Conservation (phyloP, 2,797 vertebrate genomes). For the Melanotaenia parkinsoni region DNA sequence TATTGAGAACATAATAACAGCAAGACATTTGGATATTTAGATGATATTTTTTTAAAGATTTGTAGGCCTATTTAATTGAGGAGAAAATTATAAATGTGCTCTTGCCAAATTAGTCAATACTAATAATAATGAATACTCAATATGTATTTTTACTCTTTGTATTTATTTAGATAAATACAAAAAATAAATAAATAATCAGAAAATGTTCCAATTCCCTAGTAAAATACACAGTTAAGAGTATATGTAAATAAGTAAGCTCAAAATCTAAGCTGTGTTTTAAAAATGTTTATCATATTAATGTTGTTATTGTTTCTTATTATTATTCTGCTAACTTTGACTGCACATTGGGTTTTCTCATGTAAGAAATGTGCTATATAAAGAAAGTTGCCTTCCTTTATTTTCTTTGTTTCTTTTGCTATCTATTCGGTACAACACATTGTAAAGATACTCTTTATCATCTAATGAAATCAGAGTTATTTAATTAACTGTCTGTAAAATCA, state of each 20-base stretch:
- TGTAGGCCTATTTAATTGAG: not conserved
- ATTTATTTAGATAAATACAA: not conserved
- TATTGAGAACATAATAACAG: not conserved
- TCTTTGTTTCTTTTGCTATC: too few species aligned
- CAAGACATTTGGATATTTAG: not conserved
- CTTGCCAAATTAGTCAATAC: not conserved
- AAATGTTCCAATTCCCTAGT: not conserved
- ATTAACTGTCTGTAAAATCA: conserved; percentile 19
- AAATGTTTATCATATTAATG: not conserved
- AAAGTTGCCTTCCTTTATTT: too few species aligned
- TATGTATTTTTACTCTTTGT: too few species aligned
- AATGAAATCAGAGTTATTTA: not conserved
- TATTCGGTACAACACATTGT: too few species aligned
- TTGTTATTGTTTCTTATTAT: too few species aligned
- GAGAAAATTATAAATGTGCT: not conserved
- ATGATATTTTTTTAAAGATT: not conserved
- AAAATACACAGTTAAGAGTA: not conserved
- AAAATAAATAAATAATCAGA: not conserved
- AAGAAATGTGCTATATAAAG: too few species aligned
- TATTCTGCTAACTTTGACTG: too few species aligned
- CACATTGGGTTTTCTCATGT: too few species aligned
- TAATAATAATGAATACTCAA: not conserved
- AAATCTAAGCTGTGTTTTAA: not conserved
- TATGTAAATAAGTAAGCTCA: not conserved
- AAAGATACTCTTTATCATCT: not conserved